A percentile compares a stretch with the other conserved stretches of the same genome.
Conservation (phyloP, 2,888 invertebrate genomes). For the Rhagium mordax region DNA sequence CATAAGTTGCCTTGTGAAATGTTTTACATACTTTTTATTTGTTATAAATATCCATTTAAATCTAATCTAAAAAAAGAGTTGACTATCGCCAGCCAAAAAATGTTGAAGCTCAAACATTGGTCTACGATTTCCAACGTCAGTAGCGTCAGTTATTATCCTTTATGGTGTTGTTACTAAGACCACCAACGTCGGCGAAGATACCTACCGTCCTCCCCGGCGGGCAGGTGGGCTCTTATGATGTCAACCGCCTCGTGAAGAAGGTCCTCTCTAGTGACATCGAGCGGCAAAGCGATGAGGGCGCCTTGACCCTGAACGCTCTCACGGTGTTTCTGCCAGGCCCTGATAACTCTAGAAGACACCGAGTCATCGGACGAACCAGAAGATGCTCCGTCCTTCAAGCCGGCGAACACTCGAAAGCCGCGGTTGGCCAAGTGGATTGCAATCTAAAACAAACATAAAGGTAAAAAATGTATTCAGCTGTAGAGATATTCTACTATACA, state of each 20-base stretch:
- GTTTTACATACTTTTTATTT: too few species aligned
- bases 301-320: conserved; percentile 65
- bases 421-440: conserved; percentile 81
- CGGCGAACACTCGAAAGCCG: conserved; percentile 86
- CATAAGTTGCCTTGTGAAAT: too few species aligned
- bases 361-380: conserved; percentile 74
- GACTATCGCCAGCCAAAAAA: too few species aligned
- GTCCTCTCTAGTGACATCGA: conserved; percentile 88
- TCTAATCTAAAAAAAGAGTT: too few species aligned
- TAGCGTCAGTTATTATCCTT: too few species aligned
- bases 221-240: conserved; percentile 84
- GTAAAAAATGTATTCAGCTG: too few species aligned
- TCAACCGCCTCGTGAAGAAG: conserved; percentile 85
- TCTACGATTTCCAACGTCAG: too few species aligned
- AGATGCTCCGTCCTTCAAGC: conserved; percentile 74
- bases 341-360: conserved; percentile 74
- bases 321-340: conserved; percentile 70
- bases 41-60: too few species aligned
- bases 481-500: too few species aligned
- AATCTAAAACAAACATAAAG: conserved; percentile 70
- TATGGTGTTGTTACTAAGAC: too few species aligned
- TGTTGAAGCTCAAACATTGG: too few species aligned
- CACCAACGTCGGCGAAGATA: conserved; percentile 1
- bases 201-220: conserved; percentile 86
- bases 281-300: conserved; percentile 78